Evolutionary conservation across 2,113 vertebrate species (phyloP), one percentile per base, ranked within the genome.

Genomic region (Formicarius rufipectus): DNA sequence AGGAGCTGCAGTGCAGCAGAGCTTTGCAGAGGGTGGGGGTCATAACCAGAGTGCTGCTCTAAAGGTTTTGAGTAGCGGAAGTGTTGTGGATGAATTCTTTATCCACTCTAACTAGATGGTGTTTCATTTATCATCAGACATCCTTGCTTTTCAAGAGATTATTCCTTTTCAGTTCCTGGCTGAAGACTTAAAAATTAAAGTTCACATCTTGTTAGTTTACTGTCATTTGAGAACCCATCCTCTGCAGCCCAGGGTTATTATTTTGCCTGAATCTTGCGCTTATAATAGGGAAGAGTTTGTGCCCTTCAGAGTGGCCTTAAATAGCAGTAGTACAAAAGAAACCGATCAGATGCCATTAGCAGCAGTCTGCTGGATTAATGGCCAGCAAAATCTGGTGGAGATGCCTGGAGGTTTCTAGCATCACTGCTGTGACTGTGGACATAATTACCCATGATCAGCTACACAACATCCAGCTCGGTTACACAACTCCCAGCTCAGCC

Each of bases 361-460:
- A 90, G 87, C 47, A 78, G 80, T 95, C 72, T 95, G 80, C 42
- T 90, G 93, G 55, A 80, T 89, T 94, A 91, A 59, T 72, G 84
- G 87, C 75, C 91, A 94, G 75, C 28, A 72, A 89, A 86, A 67
- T 85, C 84, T 88, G 64, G 35, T 77, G 68, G 37, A 52, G 78
- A 33, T 67, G 78, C 89, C 95, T 80, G 78, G 47, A 91, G 91
- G 74, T 77, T 86, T 90, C 59, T 33, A 78, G 52, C 78, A 10
- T 94, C 10, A 1, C 63, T 91, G 68, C 44, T 91, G 45, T 83
- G 85, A 91, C 92, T 94, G 75, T 81, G 59, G 44, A 66, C 59
- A 6, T 71, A 80, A 84, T 67, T 92, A 88, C 60, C 92, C 63
- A 77, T 0, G 3, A 74, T 90, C 90, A 81, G 83, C 79, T 39